Percentiles rank a stretch among this genome's conserved stretches.
These are phyloP conservation scores for Melanostigma gelatinosum DNA, from an alignment of 2,113 vertebrate species.

Conservation along the genomic window DNA sequence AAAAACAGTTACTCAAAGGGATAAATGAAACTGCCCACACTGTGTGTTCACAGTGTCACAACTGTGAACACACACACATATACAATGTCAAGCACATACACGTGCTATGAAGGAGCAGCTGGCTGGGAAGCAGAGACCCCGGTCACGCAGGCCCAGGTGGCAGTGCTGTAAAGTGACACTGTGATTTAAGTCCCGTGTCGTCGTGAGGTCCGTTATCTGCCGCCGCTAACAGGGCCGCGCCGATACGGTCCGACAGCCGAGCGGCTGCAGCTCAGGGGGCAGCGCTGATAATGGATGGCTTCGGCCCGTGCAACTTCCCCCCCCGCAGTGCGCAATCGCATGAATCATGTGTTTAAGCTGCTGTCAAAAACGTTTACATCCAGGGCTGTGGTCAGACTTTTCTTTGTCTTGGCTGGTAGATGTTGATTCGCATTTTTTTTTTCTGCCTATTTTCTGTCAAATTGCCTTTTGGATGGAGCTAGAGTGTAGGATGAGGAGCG, in stretches of 20 bases:
- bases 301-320: constrained; percentile 22
- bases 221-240: constrained; percentile 55
- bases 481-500: neutral
- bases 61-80: neutral
- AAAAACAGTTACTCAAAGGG: neutral
- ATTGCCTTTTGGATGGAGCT: neutral
- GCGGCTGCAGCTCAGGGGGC: constrained; percentile 60
- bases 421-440: neutral
- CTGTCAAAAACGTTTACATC: constrained; percentile 40
- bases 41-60: neutral
- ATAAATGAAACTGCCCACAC: constrained; percentile 9
- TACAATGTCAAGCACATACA: neutral
- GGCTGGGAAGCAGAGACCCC: constrained; percentile 30
- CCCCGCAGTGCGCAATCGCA: constrained; percentile 39
- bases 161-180: constrained; percentile 71
- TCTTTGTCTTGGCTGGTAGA: constrained; percentile 6
- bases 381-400: neutral
- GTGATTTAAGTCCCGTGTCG: constrained; percentile 78
- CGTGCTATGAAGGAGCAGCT: constrained; percentile 30
- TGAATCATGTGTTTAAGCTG: constrained; percentile 47
- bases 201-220: constrained; percentile 71
- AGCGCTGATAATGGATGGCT: constrained; percentile 58
- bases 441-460: neutral
- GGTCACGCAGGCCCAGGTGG: constrained; percentile 68
- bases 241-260: constrained; percentile 61